These are phyloP conservation scores for Scatophagus argus DNA, from an alignment of 2,113 vertebrate species.

Conservation along the genomic window DNA sequence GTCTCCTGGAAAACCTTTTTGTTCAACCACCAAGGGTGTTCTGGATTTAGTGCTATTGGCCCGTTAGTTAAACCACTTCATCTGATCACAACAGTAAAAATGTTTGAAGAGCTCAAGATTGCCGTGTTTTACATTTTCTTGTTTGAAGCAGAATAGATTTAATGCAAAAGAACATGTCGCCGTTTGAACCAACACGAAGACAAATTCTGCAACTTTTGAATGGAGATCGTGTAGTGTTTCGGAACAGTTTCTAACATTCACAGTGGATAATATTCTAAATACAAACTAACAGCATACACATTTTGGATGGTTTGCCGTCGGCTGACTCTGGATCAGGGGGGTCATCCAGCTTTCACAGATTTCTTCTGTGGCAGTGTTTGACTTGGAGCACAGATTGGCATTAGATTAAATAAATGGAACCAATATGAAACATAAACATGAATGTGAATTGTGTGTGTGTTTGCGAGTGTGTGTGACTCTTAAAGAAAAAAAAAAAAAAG, in stretches of 20 bases:
- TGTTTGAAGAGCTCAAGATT: slow-evolving; percentile 38
- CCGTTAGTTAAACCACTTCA: slow-evolving; percentile 61
- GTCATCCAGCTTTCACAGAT: slow-evolving; percentile 33
- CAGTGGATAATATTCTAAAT: slow-evolving; percentile 9
- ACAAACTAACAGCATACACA: neutral
- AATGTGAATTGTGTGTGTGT: slow-evolving; percentile 46
- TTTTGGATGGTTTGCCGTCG: slow-evolving; percentile 24
- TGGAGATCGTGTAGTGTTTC: neutral
- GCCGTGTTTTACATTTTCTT: neutral
- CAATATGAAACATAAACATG: slow-evolving; percentile 69
- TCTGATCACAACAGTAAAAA: slow-evolving; percentile 57
- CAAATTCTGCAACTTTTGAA: neutral
- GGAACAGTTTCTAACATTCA: neutral
- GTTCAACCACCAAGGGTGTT: slow-evolving; percentile 50
- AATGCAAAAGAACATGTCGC: neutral
- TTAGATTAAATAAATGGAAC: slow-evolving; percentile 69
- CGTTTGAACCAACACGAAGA: neutral
- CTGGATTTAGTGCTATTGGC: slow-evolving; percentile 63
- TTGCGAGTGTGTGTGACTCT: neutral
- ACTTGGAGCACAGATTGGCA: slow-evolving; percentile 60
- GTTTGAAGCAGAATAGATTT: neutral
- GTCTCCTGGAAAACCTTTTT: slow-evolving; percentile 79
- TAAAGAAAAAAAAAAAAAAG: neutral
- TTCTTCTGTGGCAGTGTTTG: slow-evolving; percentile 53
- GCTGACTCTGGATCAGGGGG: slow-evolving; percentile 8